Base-by-base conservation (phyloP, 2,113 vertebrate species). In the Psilopogon haemacephalus region DNA sequence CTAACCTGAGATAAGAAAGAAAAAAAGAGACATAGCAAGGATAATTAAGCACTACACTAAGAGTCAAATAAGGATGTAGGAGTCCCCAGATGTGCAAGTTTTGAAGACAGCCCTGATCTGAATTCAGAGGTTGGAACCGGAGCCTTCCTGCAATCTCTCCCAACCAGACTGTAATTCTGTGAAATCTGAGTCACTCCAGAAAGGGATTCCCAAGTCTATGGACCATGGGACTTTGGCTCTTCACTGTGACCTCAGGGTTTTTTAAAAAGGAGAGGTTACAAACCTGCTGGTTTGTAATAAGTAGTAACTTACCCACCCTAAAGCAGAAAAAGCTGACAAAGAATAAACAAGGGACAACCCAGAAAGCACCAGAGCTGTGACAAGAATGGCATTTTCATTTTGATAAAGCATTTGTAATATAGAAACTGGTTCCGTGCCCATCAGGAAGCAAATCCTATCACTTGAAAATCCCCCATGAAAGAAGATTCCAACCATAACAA, bases 381-480 rank as follows among this genome's bases (percentile, higher is more conserved):
- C 63, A 89, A 85, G 89, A 95, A 82, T 35, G 67, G 81, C 59
- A 87, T 94, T 92, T 96, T 77, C 35, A 40, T 95, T 82, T 89
- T 87, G 87, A 74, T 85, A 73, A 84, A 72, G 89, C 91, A 72
- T 82, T 79, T 76, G 35, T 82, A 87, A 89, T 95, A 95, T 94
- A 32, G 75, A 59, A 91, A 94, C 81, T 28, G 21, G 80, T 95
- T 94, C 79, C 74, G 85, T 91, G 82, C 63, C 74, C 82, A 73
- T 87, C 89, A 87, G 87, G 71, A 91, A 95, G 50, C 55, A 94
- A 96, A 94, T 89, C 74, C 67, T 72, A 91, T 85, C 59, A 69
- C 68, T 87, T 92, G 71, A 89, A 94, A 95, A 95, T 93, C 91
- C 33, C 4, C 84, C 71, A 82, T 91, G 89, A 93, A 91, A 79